phyloP scores from a whole-genome alignment of 2,888 invertebrate genomes.

The Heliconius erato region DNA sequence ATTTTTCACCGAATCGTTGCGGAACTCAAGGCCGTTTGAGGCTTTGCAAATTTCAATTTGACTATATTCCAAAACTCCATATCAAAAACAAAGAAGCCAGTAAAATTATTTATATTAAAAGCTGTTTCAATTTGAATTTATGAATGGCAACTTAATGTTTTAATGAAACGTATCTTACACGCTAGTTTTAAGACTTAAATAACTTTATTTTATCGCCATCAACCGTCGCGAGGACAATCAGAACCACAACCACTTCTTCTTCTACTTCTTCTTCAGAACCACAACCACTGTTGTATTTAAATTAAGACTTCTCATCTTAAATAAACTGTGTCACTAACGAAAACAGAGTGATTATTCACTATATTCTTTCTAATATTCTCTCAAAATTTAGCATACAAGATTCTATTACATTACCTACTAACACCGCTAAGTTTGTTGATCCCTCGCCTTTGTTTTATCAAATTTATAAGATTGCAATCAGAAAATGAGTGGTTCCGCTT shows the following conservation, averaged over 20 bases:
- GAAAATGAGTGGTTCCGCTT: constrained; percentile 54
- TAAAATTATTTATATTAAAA: no score
- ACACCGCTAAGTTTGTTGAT: constrained; percentile 57
- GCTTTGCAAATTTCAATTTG: not conserved
- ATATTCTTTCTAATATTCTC: not conserved
- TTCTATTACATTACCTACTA: not conserved
- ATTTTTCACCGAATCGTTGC: no score
- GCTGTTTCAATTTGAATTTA: not conserved
- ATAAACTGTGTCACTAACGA: not conserved
- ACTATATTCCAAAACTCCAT: not conserved
- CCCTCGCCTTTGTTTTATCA: constrained; percentile 55
- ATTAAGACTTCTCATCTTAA: not conserved
- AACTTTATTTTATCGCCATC: no score
- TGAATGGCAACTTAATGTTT: not conserved
- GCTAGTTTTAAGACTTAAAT: no score
- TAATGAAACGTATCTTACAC: no score
- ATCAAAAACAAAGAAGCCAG: no score
- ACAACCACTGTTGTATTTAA: no score
- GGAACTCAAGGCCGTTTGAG: no score
- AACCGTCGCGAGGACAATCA: no score
- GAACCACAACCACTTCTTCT: no score
- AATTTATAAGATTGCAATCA: constrained; percentile 56
- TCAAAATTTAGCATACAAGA: not conserved
- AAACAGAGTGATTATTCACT: not conserved
- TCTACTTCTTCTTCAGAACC: no score